Base-by-base conservation (phyloP, 2,113 vertebrate genomes). In the Tangachromis dhanisi region DNA sequence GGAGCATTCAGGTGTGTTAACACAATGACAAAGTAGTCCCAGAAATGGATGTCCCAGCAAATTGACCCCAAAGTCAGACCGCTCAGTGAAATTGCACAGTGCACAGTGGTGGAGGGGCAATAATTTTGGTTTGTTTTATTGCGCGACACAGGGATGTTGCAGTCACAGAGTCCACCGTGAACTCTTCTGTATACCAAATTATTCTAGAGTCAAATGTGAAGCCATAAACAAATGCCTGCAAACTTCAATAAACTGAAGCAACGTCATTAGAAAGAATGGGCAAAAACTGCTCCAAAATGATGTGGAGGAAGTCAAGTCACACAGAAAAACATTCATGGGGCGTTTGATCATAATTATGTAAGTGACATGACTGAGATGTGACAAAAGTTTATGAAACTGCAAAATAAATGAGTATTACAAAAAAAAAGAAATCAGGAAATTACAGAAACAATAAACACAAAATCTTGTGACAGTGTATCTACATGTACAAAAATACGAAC, bases 121-220 rank as follows among this genome's bases (percentile, higher is more conserved):
- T 21, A 38, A 2, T 66, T 21, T 38, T 33, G 33, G 61, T 66
- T 66, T 38, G 33, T 66, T 66, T 66, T n/a, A 66, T 66, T 12
- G 17, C 17, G 1, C 4, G 33, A 38, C 61, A 66, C 9, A 0
- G 3, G 4, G 10, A 38, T 68, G 7, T 21, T 2, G 2, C 61
- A 68, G 19, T 68, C 1, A 21, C 2, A 38, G 61, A 68, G 61
- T 38, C 33, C 33, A 68, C 33, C 11, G 0, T 68, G 33, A 68
- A 68, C 33, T 38, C 12, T 57, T 14, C 61, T 66, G 61, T 38
- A 38, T 13, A 38, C 33, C 61, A 66, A 66, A 38, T 66, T 13
- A 38, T 66, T 66, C 7, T 38, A n/a, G 61, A 66, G 4, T 66
- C 33, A 38, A 38, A 66, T 66, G 33, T 66, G 33, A 66, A 66